These are phyloP conservation scores for Argyresthia goedartella DNA, from an alignment of 2,888 invertebrate species.

Conservation along the genomic window DNA sequence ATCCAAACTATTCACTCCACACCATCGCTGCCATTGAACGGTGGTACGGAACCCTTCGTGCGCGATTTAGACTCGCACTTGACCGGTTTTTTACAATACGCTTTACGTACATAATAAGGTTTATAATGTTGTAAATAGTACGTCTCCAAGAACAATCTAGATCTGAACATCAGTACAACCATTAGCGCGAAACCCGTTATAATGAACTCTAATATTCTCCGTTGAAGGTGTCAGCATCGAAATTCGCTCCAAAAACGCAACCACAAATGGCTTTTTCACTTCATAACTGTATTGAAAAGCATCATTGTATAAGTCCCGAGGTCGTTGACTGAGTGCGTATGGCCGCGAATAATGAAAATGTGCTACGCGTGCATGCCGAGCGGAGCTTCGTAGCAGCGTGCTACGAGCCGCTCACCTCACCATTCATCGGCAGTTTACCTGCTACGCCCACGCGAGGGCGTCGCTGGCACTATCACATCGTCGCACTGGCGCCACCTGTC, in stretches of 20 bases:
- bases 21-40: too few relatives aligned
- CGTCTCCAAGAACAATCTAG: too few relatives aligned
- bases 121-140: too few relatives aligned
- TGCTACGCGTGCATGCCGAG: constrained; percentile 25
- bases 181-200: too few relatives aligned
- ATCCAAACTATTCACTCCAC: too few relatives aligned
- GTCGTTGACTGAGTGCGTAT: constrained; percentile 42
- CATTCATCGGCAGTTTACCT: constrained; percentile 48
- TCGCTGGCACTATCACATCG: constrained; percentile 30
- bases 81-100: too few relatives aligned
- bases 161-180: too few relatives aligned
- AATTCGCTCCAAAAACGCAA: neutral
- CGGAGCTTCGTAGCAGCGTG: constrained; percentile 26
- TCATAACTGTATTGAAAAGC: constrained; percentile 11
- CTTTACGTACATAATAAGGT: too few relatives aligned
- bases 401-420: constrained; percentile 35
- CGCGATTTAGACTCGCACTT: too few relatives aligned
- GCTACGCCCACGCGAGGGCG: constrained; percentile 21
- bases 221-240: neutral
- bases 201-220: too few relatives aligned
- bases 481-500: constrained; percentile 40
- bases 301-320: constrained; percentile 32
- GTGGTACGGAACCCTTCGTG: too few relatives aligned
- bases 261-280: constrained; percentile 2
- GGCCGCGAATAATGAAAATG: constrained; percentile 24